phyloP scores from a whole-genome alignment of 2,888 invertebrate genomes.

The Plebejus argus region DNA sequence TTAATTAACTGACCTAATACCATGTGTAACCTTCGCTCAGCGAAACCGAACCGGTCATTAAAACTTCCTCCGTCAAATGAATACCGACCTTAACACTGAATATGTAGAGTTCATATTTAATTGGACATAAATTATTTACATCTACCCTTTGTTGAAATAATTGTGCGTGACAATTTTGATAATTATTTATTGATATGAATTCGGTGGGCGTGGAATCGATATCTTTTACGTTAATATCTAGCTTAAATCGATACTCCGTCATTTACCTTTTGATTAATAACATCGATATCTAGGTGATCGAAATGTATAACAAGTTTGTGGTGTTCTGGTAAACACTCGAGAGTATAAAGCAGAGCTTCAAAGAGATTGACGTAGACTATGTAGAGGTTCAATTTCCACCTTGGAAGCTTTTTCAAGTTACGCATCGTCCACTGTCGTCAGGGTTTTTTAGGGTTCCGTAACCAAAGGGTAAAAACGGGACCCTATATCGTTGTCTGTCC shows the following conservation, averaged over 20 bases:
- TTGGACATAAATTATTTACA: neutral
- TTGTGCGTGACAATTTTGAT: constrained; percentile 25
- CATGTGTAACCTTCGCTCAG: neutral
- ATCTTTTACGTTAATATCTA: neutral
- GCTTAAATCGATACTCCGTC: neutral
- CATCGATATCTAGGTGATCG: neutral
- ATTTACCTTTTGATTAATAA: neutral
- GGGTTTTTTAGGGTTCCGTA: too few species aligned
- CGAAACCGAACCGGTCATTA: constrained; percentile 3
- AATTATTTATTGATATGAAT: constrained; percentile 25
- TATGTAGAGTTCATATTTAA: neutral
- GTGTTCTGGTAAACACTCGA: too few species aligned
- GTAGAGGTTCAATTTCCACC: too few species aligned
- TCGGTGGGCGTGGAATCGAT: constrained; percentile 20
- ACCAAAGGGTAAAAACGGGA: too few species aligned
- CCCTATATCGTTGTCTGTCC: too few species aligned
- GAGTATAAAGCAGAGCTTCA: too few species aligned
- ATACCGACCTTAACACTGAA: constrained; percentile 3
- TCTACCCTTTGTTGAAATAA: constrained; percentile 14
- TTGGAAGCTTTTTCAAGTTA: too few species aligned
- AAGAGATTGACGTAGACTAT: too few species aligned
- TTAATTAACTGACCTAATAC: neutral
- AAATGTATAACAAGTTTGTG: neutral
- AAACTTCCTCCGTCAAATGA: neutral
- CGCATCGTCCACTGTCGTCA: too few species aligned